Conservation (phyloP, 2,797 vertebrate species). For the Xenops minutus region DNA sequence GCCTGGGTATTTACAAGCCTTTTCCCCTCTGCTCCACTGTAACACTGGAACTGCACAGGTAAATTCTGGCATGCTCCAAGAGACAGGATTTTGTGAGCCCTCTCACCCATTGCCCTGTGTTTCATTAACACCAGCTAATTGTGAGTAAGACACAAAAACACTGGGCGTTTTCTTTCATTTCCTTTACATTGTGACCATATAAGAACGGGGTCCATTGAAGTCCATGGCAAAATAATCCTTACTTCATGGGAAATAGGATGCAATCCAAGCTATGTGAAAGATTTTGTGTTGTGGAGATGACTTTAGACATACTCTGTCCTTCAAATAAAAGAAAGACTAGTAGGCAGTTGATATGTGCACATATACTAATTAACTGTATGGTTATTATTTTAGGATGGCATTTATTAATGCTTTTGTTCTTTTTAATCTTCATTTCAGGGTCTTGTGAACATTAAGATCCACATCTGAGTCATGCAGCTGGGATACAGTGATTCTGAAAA, state of each 20-base stretch:
- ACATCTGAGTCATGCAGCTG: background rate
- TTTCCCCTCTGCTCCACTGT: background rate
- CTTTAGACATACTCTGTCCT: background rate
- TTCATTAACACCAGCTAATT: background rate
- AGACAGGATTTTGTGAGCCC: background rate
- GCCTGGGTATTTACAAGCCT: background rate
- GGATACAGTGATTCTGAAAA: background rate
- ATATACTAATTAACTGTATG: background rate
- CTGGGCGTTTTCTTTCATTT: background rate
- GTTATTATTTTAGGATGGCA: background rate
- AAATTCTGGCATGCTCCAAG: background rate
- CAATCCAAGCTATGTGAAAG: background rate
- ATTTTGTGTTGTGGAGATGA: background rate
- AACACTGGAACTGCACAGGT: background rate
- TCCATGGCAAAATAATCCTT: background rate
- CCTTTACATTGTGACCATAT: background rate
- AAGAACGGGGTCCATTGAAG: background rate
- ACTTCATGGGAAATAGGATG: background rate
- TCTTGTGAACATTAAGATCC: background rate
- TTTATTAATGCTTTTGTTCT: background rate
- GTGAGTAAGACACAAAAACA: background rate
- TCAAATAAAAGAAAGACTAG: background rate
- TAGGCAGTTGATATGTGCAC: background rate
- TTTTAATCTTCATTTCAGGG: background rate
- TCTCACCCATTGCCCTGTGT: background rate